These are phyloP conservation scores for Chaenogobius annularis DNA, from an alignment of 2,113 vertebrate genomes.

Conservation along the genomic window DNA sequence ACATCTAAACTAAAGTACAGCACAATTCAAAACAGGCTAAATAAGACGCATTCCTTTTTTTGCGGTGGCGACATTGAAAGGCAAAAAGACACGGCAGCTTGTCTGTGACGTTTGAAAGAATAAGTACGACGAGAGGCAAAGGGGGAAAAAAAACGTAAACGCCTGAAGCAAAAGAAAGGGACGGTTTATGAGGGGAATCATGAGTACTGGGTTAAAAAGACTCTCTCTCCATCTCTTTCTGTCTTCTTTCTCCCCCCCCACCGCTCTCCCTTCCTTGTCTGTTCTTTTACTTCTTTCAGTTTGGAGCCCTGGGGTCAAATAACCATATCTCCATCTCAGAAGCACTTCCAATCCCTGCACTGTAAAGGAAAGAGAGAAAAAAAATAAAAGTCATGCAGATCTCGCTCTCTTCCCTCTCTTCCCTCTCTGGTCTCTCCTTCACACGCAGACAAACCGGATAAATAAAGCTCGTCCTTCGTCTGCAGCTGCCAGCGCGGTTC, in stretches of 20 bases:
- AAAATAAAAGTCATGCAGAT: conserved; percentile 39
- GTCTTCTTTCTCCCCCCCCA: neutral
- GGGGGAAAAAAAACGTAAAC: conserved; percentile 8
- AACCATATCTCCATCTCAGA: conserved; percentile 69
- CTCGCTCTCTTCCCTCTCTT: conserved; percentile 16
- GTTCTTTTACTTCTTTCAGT: conserved; percentile 55
- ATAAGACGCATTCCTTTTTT: neutral
- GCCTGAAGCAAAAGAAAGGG: conserved; percentile 40
- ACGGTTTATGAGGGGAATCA: conserved; percentile 31
- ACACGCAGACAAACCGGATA: conserved; percentile 10
- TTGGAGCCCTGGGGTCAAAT: conserved; percentile 65
- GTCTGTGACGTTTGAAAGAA: conserved; percentile 31
- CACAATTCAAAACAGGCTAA: neutral
- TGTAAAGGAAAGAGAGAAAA: conserved; percentile 26
- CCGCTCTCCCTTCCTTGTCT: conserved; percentile 25
- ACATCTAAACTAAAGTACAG: neutral
- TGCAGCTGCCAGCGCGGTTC: conserved; percentile 45
- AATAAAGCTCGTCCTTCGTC: conserved; percentile 21
- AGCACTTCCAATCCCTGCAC: conserved; percentile 57
- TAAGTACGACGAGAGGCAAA: conserved; percentile 2
- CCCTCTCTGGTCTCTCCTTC: conserved; percentile 24
- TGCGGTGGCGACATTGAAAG: conserved; percentile 26
- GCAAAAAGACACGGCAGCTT: conserved; percentile 21
- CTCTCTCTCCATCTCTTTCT: neutral
- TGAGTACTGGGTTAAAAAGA: conserved; percentile 47